Conservation (phyloP, 2,797 vertebrate genomes). For the Molossus molossus region DNA sequence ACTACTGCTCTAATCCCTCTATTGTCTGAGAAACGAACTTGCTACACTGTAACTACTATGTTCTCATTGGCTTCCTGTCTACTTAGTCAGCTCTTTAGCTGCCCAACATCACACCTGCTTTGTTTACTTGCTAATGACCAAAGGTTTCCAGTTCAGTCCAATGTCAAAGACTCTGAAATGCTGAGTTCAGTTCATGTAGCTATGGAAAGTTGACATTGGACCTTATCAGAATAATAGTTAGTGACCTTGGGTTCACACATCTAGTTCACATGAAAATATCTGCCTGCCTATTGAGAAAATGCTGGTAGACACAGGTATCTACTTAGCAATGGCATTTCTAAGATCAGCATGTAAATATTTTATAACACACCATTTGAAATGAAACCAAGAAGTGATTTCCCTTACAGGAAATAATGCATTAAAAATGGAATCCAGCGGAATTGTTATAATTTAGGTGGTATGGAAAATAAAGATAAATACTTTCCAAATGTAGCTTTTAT, state of each 20-base stretch:
- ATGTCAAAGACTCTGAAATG: not conserved
- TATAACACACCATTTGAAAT: not conserved
- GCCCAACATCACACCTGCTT: not conserved
- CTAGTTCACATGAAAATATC: not conserved
- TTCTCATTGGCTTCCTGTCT: not conserved
- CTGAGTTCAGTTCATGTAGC: not conserved
- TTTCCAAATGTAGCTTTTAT: not conserved
- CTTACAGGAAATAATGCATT: not conserved
- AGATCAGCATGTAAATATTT: not conserved
- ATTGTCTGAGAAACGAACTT: not conserved
- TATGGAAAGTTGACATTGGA: not conserved
- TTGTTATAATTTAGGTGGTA: not conserved
- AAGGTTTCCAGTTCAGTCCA: not conserved
- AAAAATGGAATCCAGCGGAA: not conserved
- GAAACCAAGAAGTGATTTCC: not conserved
- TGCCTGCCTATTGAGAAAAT: not conserved
- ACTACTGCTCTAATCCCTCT: not conserved
- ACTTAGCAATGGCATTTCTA: not conserved
- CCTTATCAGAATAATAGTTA: not conserved
- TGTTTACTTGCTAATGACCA: not conserved
- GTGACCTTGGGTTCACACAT: not conserved
- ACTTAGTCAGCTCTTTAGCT: not conserved
- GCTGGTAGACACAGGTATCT: not conserved
- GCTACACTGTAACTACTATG: not conserved
- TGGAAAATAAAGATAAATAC: not conserved